Evolutionary conservation across 2,113 vertebrate genomes (phyloP).

Genomic region (Catagonus wagneri): DNA sequence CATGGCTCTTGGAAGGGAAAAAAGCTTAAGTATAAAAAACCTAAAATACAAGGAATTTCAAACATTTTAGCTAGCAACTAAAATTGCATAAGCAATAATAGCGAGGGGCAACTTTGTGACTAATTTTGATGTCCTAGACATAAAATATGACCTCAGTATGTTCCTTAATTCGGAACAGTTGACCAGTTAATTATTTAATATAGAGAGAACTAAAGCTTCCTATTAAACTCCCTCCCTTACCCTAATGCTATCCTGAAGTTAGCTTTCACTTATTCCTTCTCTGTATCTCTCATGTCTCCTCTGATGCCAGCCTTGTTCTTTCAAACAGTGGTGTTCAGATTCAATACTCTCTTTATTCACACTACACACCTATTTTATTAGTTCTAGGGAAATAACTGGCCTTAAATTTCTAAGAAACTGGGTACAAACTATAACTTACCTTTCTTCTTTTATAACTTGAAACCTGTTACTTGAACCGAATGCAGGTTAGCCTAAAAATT

Average conservation of each 20-base stretch:
- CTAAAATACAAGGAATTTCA: constrained; percentile 1
- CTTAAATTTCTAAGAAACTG: constrained; percentile 46
- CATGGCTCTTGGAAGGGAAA: neutral
- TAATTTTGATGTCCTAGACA: constrained; percentile 7
- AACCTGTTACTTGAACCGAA: neutral
- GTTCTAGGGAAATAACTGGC: neutral
- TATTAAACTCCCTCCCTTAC: neutral
- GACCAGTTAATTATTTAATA: constrained; percentile 57
- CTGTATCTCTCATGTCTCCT: neutral
- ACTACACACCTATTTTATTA: constrained; percentile 50
- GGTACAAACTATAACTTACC: neutral
- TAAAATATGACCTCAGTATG: constrained; percentile 42
- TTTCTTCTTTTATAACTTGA: constrained; percentile 26
- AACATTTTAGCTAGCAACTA: neutral
- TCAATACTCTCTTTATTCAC: neutral
- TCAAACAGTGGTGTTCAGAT: neutral
- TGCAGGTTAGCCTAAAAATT: constrained; percentile 25
- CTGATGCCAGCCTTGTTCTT: neutral
- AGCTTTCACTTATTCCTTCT: neutral
- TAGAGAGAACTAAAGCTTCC: neutral
- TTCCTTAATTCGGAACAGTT: neutral
- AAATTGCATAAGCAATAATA: neutral
- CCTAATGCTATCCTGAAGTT: neutral
- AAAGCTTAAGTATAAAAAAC: constrained; percentile 19
- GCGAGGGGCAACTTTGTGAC: neutral